These are phyloP conservation scores for Orthonevra nobilis DNA, from an alignment of 2,888 invertebrate genomes.

Conservation along the genomic window DNA sequence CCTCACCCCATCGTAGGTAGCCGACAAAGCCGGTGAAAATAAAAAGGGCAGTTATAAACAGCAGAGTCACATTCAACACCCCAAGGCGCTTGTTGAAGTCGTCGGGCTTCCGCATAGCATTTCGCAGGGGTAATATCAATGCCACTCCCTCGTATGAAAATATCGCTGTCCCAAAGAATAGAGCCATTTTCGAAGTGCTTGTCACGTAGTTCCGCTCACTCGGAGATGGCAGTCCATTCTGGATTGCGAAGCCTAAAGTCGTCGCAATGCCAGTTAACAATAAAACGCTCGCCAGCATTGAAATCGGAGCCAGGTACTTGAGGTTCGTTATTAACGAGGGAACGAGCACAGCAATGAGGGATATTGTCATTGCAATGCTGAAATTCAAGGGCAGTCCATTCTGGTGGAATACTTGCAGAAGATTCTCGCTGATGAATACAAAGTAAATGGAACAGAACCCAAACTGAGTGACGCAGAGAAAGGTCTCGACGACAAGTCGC, in stretches of 20 bases:
- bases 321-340: slow-evolving; percentile 77
- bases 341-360: slow-evolving; percentile 76
- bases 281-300: slow-evolving; percentile 88
- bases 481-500: slow-evolving; percentile 88
- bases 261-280: slow-evolving; percentile 85
- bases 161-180: slow-evolving; percentile 97
- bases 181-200: slow-evolving; percentile 84
- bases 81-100: slow-evolving; percentile 90
- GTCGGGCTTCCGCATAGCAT: slow-evolving; percentile 91
- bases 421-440: slow-evolving; percentile 93
- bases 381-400: slow-evolving; percentile 75
- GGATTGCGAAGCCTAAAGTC: slow-evolving; percentile 88
- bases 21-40: slow-evolving; percentile 92
- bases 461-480: slow-evolving; percentile 95
- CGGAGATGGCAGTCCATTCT: slow-evolving; percentile 86
- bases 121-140: slow-evolving; percentile 93
- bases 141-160: slow-evolving; percentile 98
- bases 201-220: slow-evolving; percentile 83
- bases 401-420: slow-evolving; percentile 85
- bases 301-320: slow-evolving; percentile 84
- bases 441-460: slow-evolving; percentile 99
- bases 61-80: slow-evolving; percentile 94
- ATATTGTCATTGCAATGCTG: slow-evolving; percentile 75
- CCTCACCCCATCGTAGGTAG: slow-evolving; percentile 92
- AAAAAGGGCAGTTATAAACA: slow-evolving; percentile 89